These are phyloP conservation scores for Tiphia femorata DNA, from an alignment of 2,888 invertebrate genomes.

Conservation along the genomic window DNA sequence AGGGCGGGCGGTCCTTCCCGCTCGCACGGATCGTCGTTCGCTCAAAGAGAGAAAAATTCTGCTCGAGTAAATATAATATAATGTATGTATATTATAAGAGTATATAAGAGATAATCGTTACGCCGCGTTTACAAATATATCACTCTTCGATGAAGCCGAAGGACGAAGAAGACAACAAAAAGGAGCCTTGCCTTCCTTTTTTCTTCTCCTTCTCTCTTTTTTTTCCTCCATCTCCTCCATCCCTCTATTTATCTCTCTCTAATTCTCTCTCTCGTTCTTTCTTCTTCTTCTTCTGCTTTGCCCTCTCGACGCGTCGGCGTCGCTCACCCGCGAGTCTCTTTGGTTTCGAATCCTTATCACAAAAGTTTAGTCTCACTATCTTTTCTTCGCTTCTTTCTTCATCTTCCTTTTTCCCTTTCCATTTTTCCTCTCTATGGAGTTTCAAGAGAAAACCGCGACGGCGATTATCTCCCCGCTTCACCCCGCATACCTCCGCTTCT, in stretches of 20 bases:
- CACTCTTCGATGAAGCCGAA: conserved; percentile 28
- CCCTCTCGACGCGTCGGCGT: conserved; percentile 40
- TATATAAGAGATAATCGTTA: conserved; percentile 21
- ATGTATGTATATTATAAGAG: not conserved
- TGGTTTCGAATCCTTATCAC: conserved; percentile 62
- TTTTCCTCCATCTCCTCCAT: conserved; percentile 42
- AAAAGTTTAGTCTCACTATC: conserved; percentile 48
- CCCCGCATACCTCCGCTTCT: too few species aligned
- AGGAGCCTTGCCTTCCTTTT: conserved; percentile 33
- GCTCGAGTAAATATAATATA: not conserved
- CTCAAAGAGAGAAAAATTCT: too few species aligned
- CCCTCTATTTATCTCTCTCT: too few species aligned
- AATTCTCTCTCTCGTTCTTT: too few species aligned
- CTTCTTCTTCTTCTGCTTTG: too few species aligned
- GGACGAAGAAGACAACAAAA: conserved; percentile 35
- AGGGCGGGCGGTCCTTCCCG: conserved; percentile 18
- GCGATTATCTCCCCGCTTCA: too few species aligned
- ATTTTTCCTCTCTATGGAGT: too few species aligned
- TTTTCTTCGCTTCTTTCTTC: not conserved
- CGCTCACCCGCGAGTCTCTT: too few species aligned
- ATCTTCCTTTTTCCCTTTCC: too few species aligned
- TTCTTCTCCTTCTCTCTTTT: too few species aligned
- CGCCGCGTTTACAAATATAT: conserved; percentile 30
- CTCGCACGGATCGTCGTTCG: conserved; percentile 24
- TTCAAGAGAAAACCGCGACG: too few species aligned